These are phyloP conservation scores for Drosophila austrosaltans DNA, from an alignment of 2,888 invertebrate species.

Conservation along the genomic window DNA sequence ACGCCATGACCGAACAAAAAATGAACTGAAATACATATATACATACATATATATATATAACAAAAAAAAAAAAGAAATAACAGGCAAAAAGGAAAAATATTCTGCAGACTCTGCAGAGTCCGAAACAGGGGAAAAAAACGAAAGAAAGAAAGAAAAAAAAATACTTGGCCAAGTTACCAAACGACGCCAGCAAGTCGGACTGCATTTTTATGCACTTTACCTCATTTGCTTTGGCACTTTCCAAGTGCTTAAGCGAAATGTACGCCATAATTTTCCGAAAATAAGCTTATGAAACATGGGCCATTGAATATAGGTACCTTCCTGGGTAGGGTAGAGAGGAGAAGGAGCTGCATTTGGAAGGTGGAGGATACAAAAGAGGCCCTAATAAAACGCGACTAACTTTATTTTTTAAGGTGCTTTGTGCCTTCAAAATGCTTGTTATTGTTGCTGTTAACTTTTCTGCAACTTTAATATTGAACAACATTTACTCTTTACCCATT, in stretches of 20 bases:
- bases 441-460: constrained; percentile 8
- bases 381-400: constrained; percentile 9
- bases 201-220: constrained; percentile 46
- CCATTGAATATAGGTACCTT: neutral
- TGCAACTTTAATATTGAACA: constrained; percentile 29
- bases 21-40: constrained; percentile 27
- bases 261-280: constrained; percentile 62
- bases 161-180: constrained; percentile 66
- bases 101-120: constrained; percentile 69
- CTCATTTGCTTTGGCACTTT: constrained; percentile 51
- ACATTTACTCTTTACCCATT: constrained; percentile 50
- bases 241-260: constrained; percentile 51
- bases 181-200: constrained; percentile 47
- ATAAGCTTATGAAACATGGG: constrained; percentile 57
- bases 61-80: neutral
- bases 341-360: too few species aligned
- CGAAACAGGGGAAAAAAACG: constrained; percentile 14
- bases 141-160: constrained; percentile 4
- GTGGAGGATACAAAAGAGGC: neutral
- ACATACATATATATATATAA: constrained; percentile 12
- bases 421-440: neutral
- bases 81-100: constrained; percentile 33
- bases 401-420: constrained; percentile 6
- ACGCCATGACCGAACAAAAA: constrained; percentile 52
- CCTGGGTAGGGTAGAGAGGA: neutral